Conservation (phyloP, 2,888 invertebrate species). For the Cryptocephalus primarius region DNA sequence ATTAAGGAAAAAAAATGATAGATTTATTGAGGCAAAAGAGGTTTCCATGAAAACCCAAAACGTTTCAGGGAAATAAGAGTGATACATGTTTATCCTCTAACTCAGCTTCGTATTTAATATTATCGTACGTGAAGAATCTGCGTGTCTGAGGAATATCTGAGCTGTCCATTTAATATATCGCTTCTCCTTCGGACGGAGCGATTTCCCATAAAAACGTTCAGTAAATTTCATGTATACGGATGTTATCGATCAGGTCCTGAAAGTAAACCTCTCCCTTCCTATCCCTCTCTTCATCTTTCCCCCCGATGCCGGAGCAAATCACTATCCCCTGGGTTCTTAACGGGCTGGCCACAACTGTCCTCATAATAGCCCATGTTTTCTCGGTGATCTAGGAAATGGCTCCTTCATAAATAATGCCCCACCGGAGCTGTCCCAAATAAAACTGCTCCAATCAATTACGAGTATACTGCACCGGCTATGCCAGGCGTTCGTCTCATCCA, state of each 20-base stretch:
- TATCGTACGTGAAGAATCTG: too few species aligned
- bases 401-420: conserved; percentile 33
- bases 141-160: too few species aligned
- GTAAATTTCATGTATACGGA: too few species aligned
- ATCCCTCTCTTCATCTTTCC: neutral
- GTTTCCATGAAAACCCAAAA: too few species aligned
- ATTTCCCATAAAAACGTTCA: too few species aligned
- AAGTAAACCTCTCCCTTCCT: conserved; percentile 23
- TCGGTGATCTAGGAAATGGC: conserved; percentile 32
- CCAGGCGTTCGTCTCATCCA: conserved; percentile 11
- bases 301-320: conserved; percentile 15
- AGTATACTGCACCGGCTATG: conserved; percentile 17
- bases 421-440: conserved; percentile 23
- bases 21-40: too few species aligned
- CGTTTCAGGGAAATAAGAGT: too few species aligned
- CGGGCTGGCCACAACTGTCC: conserved; percentile 27
- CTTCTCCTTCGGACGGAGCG: too few species aligned
- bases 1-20: too few species aligned
- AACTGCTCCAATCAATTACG: conserved; percentile 34
- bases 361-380: conserved; percentile 30
- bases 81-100: too few species aligned
- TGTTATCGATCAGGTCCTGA: conserved; percentile 10
- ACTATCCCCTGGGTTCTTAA: conserved; percentile 23
- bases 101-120: too few species aligned
- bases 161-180: too few species aligned